Percentiles rank a stretch among this genome's conserved stretches.
These are phyloP conservation scores for Kryphioiulus occultus DNA, from an alignment of 2,888 invertebrate species.

Conservation along the genomic window DNA sequence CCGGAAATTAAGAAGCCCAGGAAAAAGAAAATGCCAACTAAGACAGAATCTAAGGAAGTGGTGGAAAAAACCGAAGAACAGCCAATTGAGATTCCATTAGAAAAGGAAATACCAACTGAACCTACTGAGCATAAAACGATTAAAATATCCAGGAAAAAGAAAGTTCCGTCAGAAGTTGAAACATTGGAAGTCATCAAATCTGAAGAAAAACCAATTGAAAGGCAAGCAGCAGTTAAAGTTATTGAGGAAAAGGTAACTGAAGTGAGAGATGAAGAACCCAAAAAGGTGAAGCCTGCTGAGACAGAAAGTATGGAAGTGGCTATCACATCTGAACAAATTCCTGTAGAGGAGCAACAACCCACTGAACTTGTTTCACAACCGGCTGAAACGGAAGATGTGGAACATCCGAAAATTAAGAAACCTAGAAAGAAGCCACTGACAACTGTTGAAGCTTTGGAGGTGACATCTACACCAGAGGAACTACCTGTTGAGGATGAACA, in stretches of 20 bases:
- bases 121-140: neutral
- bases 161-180: neutral
- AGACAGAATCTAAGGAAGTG: neutral
- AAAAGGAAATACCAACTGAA: neutral
- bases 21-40: neutral
- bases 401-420: neutral
- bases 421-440: neutral
- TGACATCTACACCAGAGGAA: too few relatives aligned
- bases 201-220: neutral
- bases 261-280: neutral
- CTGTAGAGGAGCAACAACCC: neutral
- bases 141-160: neutral
- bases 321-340: neutral
- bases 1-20: neutral
- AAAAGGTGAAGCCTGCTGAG: neutral
- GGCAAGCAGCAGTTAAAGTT: neutral
- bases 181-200: neutral
- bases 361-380: neutral
- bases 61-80: neutral
- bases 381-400: neutral
- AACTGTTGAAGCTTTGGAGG: neutral
- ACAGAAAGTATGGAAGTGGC: neutral
- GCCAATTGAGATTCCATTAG: neutral
- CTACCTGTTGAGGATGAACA: too few relatives aligned
- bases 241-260: neutral